Evolutionary conservation across 2,888 invertebrate species (phyloP), one percentile per base, ranked within the genome.

Genomic region (Caenorhabditis afra): DNA sequence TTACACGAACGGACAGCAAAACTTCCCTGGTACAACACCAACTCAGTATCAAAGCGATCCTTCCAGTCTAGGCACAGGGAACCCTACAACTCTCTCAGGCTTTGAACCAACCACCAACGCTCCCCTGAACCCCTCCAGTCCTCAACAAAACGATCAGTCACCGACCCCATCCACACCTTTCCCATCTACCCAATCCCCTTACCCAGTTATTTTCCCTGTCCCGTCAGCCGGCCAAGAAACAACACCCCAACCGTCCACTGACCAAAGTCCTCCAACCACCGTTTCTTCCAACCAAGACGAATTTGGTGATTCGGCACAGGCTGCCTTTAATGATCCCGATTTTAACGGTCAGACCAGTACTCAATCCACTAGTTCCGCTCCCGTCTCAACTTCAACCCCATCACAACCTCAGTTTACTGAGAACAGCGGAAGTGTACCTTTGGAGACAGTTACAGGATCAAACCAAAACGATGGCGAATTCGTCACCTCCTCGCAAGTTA

Each of bases 381-480:
- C 12, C 11, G 3, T 11, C 41, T 11, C 41, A 41, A 41, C 41
- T 14, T 11, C 14, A 11, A 11, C 11, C 45, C 55, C 41, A 41
- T 62, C 20, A 41, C 44, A 22, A 22, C 20, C 8, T 14, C 14
- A 22, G 5, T 45, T 29, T 10, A 55, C 59, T 47, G 12, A 66
- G 29, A 68, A 68, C 68, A 71, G 50, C 20, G 73, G 64, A 73
- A 73, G 39, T 64, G 64, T 58, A 52, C 44, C 52, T 29, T 18
- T 66, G 66, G 66, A 59, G 59, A 16, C 73, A 23, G 45, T 65
- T 44, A 50, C 58, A 4, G 23, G 7, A 22, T 22, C 65, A 12
- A 11, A 22, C 4, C 61, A 61, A 16, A 61, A 61, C 47, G 47
- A 55, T 71, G 35, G n/a, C 29, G 64, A 44, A 57, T 37, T 37